Base-by-base conservation (phyloP, 2,888 invertebrate species). In the Caenorhabditis panamensis region DNA sequence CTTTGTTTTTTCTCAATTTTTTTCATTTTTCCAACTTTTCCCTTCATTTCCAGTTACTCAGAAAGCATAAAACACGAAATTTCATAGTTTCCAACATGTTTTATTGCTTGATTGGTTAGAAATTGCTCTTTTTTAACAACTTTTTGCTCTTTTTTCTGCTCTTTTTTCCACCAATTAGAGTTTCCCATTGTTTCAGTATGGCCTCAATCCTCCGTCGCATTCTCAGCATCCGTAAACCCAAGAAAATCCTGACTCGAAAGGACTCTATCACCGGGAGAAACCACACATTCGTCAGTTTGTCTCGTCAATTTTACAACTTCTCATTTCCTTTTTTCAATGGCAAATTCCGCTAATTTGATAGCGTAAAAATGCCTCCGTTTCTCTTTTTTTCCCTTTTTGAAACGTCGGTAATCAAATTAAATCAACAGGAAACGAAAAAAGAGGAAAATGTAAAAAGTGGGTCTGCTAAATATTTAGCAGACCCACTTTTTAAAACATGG, bases 251-350 rank as follows among this genome's bases (percentile, higher is more conserved):
- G 47, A 88, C 90, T 1, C 85, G 88, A 61, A 90, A 89, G 79
- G 88, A 90, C 71, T 89, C 90, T 9, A 86, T 90, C 56, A 90
- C 90, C 8, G 90, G 90, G 13, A 63, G 90, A 37, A 90, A 89
- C 72, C 87, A 90, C 61, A 87, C 84, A 24, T 90, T 90, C 61
- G 89, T 89, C 53, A 83, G 89, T 86, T 68, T 64, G 22, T 41
- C 41, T 41, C 41, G 5, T 41, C 11, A 13, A 11, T 6, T 41
- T 31, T 31, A 31, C 31, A 31, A 31, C 31, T 31, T 31, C 31
- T 31, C 31, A 31, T 31, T 31, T 31, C 31, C 9, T 49, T 26
- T 18, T 49, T 18, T 31, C 41, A 3, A 31, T 18, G 18, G 13
- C 24, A 20, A 20, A 28, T 58, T 36, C 58, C 24, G 1, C 66